Evolutionary conservation across 2,113 vertebrate genomes (phyloP).

Genomic region (Chloropsis hardwickii): DNA sequence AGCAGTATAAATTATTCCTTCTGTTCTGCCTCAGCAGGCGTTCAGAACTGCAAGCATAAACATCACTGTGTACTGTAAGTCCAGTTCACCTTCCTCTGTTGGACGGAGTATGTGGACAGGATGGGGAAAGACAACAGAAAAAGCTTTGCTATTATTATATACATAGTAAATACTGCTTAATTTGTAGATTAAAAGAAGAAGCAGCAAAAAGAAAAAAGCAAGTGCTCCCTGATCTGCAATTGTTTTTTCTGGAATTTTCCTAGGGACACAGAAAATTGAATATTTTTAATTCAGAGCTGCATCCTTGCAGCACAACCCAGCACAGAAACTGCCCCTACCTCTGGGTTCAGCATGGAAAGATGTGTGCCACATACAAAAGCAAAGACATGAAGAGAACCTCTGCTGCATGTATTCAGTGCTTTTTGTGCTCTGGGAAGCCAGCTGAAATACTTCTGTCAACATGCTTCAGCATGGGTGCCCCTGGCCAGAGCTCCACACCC

Average conservation of each 20-base stretch:
- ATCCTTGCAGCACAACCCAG: background rate
- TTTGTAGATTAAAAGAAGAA: background rate
- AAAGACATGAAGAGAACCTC: background rate
- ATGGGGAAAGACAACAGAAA: background rate
- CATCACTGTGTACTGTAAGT: background rate
- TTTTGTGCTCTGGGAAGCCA: background rate
- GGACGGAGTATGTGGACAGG: background rate
- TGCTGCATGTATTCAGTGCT: fast-evolving
- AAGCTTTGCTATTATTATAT: background rate
- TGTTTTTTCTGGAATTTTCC: background rate
- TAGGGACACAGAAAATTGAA: background rate
- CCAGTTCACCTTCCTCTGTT: background rate
- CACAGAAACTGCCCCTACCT: background rate
- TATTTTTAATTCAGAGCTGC: background rate
- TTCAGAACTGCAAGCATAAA: background rate
- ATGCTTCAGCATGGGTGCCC: background rate
- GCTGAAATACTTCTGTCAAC: background rate
- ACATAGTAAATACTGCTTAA: background rate
- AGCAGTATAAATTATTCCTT: background rate
- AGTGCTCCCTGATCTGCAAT: background rate
- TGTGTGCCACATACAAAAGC: background rate
- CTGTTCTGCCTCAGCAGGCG: background rate
- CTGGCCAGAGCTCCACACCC: background rate
- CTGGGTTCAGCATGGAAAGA: fast-evolving
- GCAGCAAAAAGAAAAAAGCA: background rate